Evolutionary conservation across 2,797 vertebrate genomes (phyloP), one percentile per base, ranked within the genome.

Genomic region (Mionectes olivaceus): DNA sequence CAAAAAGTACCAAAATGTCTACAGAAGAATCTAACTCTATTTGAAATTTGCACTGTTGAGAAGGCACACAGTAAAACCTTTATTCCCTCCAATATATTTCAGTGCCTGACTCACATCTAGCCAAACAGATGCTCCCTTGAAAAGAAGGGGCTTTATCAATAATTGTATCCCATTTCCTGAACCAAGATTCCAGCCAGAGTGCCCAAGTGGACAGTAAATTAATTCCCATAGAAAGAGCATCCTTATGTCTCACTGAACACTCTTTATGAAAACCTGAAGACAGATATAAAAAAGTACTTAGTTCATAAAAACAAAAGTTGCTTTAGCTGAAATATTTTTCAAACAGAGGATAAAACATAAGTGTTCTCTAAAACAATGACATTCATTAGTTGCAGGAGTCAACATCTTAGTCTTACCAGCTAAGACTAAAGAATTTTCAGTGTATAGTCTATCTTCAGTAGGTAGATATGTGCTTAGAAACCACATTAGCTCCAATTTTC

Each of bases 141-240:
- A 91, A 96, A 97, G 71, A 93, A 83, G 32, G 10, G 33, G 22
- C 41, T 93, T 96, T 90, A 93, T 95, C 88, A 88, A 90, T 69
- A 80, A 86, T 10, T 49, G 19, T 49, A 68, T 68, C 80, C 50
- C 47, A 89, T 79, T 97, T 97, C 89, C 93, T 91, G 90, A 91
- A 95, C 35, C 52, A 86, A 87, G 37, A 87, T 67, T 84, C 50
- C 77, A 95, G 86, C 68, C 86, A 95, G 53, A 76, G 53, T 37
- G 89, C 32, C 37, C 60, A 93, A 95, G 28, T 30, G 24, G 71
- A 44, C 89, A 68, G 50, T 79, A 82, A 53, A 88, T 57, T 83
- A 87, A 95, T n/a, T 75, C 53, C 60, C 47, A 71, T 35, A 37
- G 56, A 88, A 85, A 63, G 15, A 91, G 7, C 39, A 81, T 39